These are phyloP conservation scores for Panzeria rudis DNA, from an alignment of 2,888 invertebrate genomes.

Conservation along the genomic window DNA sequence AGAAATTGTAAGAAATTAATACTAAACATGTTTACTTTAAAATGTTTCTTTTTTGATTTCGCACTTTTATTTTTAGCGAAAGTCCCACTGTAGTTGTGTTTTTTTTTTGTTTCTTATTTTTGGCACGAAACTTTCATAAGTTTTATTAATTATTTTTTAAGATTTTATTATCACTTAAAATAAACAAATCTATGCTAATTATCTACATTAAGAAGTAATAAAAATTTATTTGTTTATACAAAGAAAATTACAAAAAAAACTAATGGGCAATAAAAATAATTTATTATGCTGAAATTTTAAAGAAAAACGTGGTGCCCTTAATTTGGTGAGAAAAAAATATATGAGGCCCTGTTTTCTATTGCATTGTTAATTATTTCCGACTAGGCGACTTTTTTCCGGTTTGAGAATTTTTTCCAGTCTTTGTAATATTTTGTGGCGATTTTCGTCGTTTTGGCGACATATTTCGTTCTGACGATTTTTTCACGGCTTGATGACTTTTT, in stretches of 20 bases:
- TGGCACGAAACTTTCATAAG: not conserved
- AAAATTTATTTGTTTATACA: constrained; percentile 16
- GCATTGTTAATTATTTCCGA: too few relatives aligned
- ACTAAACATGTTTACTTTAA: not conserved
- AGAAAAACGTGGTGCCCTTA: not conserved
- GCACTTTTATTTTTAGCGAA: not conserved
- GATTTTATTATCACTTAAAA: constrained; percentile 23
- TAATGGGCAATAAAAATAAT: not conserved
- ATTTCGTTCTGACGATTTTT: too few relatives aligned
- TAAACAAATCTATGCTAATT: constrained; percentile 43
- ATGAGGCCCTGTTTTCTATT: too few relatives aligned
- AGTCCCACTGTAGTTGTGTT: not conserved
- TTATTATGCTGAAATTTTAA: not conserved
- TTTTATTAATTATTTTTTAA: constrained; percentile 38
- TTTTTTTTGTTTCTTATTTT: constrained; percentile 1
- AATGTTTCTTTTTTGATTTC: not conserved
- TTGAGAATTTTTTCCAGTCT: too few relatives aligned
- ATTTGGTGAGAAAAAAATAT: not conserved
- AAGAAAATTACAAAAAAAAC: not conserved
- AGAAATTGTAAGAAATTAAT: not conserved
- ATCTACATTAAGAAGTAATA: constrained; percentile 25
- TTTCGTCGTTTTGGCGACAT: too few relatives aligned
- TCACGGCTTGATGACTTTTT: too few relatives aligned
- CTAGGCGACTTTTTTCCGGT: too few relatives aligned
- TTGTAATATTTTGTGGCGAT: too few relatives aligned